Conservation (phyloP, 2,113 vertebrate species). For the Plotosus lineatus region DNA sequence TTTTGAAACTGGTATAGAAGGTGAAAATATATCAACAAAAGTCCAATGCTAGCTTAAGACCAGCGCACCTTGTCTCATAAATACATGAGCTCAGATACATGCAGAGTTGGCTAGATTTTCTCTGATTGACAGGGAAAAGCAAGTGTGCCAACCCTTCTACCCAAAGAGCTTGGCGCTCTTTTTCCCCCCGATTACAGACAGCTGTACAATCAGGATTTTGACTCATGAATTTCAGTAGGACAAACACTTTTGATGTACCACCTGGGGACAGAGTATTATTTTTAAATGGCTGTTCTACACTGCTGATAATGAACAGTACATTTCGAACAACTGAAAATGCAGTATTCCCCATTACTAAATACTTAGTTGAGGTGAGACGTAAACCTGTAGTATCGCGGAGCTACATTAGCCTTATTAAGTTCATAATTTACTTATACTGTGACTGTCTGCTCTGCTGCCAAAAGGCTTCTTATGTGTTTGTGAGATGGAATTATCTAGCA, state of each 20-base stretch:
- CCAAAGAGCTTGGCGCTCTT: neutral
- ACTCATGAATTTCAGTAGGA: neutral
- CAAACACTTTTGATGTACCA: neutral
- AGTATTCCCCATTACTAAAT: conserved; percentile 4
- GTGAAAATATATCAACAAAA: neutral
- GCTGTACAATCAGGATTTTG: neutral
- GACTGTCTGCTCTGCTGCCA: conserved; percentile 38
- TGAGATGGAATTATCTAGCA: conserved; percentile 40
- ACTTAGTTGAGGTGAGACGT: conserved; percentile 32
- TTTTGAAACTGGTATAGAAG: neutral
- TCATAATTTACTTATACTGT: conserved; percentile 50
- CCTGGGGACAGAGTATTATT: conserved; percentile 9
- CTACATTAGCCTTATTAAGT: conserved; percentile 49
- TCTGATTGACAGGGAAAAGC: neutral
- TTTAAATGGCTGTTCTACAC: neutral
- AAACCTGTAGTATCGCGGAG: conserved; percentile 46
- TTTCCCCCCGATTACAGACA: neutral
- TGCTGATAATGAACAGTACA: conserved; percentile 14
- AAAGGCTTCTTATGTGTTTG: conserved; percentile 11
- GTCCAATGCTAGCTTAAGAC: neutral
- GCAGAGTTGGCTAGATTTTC: neutral
- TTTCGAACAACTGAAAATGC: conserved; percentile 21
- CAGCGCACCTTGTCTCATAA: neutral
- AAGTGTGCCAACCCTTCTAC: neutral
- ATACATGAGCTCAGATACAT: neutral